These are phyloP conservation scores for Carduelis carduelis DNA, from an alignment of 2,797 vertebrate genomes.

Conservation along the genomic window DNA sequence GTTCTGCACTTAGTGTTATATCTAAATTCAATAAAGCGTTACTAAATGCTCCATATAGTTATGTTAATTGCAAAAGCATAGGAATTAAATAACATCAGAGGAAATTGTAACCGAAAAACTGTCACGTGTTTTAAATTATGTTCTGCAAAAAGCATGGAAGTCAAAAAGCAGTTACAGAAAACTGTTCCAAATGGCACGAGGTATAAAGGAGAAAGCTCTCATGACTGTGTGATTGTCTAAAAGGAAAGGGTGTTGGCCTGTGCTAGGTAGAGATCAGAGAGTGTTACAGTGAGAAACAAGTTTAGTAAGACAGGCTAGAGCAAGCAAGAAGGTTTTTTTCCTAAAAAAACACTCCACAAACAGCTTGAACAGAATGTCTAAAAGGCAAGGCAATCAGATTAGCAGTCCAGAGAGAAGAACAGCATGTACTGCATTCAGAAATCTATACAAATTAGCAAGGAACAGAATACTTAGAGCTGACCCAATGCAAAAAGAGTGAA, in stretches of 20 bases:
- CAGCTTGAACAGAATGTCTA: neutral
- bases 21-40: neutral
- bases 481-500: neutral
- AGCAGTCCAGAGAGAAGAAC: neutral
- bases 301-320: neutral
- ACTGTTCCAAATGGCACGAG: neutral
- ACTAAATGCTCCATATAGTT: neutral
- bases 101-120: neutral
- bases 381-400: neutral
- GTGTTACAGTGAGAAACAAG: neutral
- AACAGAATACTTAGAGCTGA: neutral
- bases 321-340: neutral
- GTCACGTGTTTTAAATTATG: neutral
- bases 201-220: neutral
- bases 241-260: neutral
- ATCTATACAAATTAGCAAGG: neutral
- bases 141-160: neutral
- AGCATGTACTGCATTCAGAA: neutral
- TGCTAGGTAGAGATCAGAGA: neutral
- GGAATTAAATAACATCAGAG: neutral
- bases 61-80: neutral
- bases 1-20: neutral
- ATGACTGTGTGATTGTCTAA: neutral
- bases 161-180: neutral
- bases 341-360: neutral